phyloP scores from a whole-genome alignment of 2,888 invertebrate genomes.

The Cerastoderma edule region DNA sequence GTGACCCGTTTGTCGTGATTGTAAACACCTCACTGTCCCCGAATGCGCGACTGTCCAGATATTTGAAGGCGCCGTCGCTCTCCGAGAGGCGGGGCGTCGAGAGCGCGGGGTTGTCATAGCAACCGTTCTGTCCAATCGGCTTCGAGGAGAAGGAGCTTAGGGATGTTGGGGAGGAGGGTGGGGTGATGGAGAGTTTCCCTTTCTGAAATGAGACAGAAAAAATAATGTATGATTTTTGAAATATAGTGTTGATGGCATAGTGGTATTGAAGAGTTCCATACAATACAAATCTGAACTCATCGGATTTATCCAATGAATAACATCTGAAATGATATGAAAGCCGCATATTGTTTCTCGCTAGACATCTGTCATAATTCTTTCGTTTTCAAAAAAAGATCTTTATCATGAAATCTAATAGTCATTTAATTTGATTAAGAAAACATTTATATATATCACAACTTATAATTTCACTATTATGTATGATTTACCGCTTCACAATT shows the following conservation, averaged over 20 bases:
- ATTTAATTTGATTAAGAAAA: too few species aligned
- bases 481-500: too few species aligned
- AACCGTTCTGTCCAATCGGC: constrained; percentile 44
- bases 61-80: constrained; percentile 42
- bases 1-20: constrained; percentile 31
- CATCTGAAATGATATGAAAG: background rate
- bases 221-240: background rate
- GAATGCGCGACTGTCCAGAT: constrained; percentile 29
- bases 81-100: constrained; percentile 29
- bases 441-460: too few species aligned
- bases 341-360: background rate
- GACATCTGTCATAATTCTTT: background rate
- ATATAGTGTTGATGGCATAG: too few species aligned
- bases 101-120: constrained; percentile 22
- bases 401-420: too few species aligned
- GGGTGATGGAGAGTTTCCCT: constrained; percentile 45
- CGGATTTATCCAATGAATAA: background rate
- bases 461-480: too few species aligned
- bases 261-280: too few species aligned
- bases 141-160: constrained; percentile 30
- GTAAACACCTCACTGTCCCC: constrained; percentile 49
- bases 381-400: background rate
- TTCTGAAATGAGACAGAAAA: constrained; percentile 41
- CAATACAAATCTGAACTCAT: background rate
- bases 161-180: constrained; percentile 37